These are phyloP conservation scores for Drosophila fungiperda DNA, from an alignment of 2,888 invertebrate genomes.

Conservation along the genomic window DNA sequence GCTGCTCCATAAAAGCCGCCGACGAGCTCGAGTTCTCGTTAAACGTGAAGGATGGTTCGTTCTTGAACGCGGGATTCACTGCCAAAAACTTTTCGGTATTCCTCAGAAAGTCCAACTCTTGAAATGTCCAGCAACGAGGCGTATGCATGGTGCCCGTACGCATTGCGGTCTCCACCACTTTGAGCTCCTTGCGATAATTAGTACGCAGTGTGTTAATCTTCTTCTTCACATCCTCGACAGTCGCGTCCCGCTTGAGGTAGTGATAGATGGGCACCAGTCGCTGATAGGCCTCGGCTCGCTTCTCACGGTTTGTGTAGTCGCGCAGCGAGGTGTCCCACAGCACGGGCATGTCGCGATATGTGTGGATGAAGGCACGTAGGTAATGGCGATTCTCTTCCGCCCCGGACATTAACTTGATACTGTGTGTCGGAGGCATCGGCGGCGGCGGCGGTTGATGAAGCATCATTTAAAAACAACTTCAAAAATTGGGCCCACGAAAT, in stretches of 20 bases:
- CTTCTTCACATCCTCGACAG: constrained; percentile 83
- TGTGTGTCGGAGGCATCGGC: constrained; percentile 49
- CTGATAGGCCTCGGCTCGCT: constrained; percentile 81
- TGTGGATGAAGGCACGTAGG: constrained; percentile 81
- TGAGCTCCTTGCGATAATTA: constrained; percentile 83
- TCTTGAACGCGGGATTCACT: constrained; percentile 73
- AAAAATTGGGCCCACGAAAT: constrained; percentile 19
- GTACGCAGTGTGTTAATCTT: constrained; percentile 83
- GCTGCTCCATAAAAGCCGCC: constrained; percentile 71
- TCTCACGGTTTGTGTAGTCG: constrained; percentile 83
- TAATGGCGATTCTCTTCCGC: constrained; percentile 82
- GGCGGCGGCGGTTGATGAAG: constrained; percentile 66
- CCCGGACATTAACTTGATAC: constrained; percentile 75
- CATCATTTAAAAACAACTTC: constrained; percentile 61
- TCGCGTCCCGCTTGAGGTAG: constrained; percentile 82
- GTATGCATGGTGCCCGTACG: constrained; percentile 77
- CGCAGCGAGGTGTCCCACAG: constrained; percentile 83
- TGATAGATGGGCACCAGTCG: constrained; percentile 80
- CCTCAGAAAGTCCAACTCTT: constrained; percentile 80
- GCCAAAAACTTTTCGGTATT: constrained; percentile 82
- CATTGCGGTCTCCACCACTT: constrained; percentile 80
- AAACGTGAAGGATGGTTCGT: constrained; percentile 69
- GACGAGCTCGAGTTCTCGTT: constrained; percentile 74
- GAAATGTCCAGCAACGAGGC: constrained; percentile 83
- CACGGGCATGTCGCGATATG: constrained; percentile 81